These are phyloP conservation scores for Esox lucius DNA, from an alignment of 2,797 vertebrate genomes.

Conservation along the genomic window DNA sequence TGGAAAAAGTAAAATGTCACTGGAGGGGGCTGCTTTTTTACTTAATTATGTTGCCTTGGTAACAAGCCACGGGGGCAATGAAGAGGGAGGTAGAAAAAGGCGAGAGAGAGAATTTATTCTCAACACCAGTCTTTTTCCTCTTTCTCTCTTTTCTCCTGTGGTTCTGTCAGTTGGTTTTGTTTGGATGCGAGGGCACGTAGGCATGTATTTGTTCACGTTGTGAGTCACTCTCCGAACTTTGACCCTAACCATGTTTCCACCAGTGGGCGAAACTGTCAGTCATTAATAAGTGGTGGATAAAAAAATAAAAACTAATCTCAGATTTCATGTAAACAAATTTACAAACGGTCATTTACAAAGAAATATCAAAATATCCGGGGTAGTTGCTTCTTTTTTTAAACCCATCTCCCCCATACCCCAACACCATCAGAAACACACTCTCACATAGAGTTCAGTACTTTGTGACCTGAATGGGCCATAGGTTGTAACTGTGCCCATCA, in stretches of 20 bases:
- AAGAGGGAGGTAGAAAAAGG: not conserved
- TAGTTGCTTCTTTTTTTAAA: not conserved
- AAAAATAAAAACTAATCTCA: not conserved
- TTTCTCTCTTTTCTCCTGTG: slow-evolving; percentile 10
- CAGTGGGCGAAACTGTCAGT: not conserved
- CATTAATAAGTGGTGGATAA: not conserved
- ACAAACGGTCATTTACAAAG: not conserved
- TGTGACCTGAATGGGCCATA: not conserved
- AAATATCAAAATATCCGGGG: too few relatives aligned
- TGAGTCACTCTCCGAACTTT: slow-evolving; percentile 10
- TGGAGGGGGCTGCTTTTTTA: too few relatives aligned
- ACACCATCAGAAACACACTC: not conserved
- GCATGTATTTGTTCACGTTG: too few relatives aligned
- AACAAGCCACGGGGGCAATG: too few relatives aligned
- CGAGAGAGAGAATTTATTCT: not conserved
- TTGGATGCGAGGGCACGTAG: not conserved
- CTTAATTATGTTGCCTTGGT: too few relatives aligned
- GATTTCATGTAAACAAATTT: not conserved
- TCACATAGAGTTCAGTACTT: not conserved
- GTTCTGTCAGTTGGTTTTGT: not conserved
- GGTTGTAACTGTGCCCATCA: not conserved
- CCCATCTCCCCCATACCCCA: not conserved
- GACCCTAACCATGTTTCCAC: not conserved
- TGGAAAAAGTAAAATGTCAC: too few relatives aligned
- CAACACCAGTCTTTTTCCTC: not conserved